Base-by-base conservation (phyloP, 2,888 invertebrate species). In the Zele albiditarsus region DNA sequence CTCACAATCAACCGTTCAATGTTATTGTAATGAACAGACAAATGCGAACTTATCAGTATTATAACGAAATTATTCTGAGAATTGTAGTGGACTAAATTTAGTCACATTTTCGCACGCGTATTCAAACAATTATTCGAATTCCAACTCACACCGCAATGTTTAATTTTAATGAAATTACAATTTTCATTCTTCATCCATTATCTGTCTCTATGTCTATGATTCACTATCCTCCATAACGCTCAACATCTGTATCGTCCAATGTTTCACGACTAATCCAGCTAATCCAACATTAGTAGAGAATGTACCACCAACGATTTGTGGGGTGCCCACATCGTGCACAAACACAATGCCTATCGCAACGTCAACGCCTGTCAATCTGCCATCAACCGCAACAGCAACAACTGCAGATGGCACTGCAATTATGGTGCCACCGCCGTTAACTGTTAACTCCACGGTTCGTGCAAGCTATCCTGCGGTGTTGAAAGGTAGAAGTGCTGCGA, bases 401-500 rank as follows among this genome's bases (percentile, higher is more conserved):
- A 89, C 79, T 81, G 46, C 80, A 79, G 67, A 78, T 70, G 78
- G 77, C 14, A 65, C 31, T 31, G 71, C 70, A 0, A 73, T 77
- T 10, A 31, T 78, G 49, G 67, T 69, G 28, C 79, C 78, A 62
- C 79, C 80, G 0, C 79, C 79, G 0, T 31, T 80, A 6, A 71
- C 77, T 16, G 75, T 75, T 12, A 76, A 71, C 49, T 65, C 71
- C 0, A 53, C 71, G 42, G 62, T 77, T 49, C 73, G 77, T 28
- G 70, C 76, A 1, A 92, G 92, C 72, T 95, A 95, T 89, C 95
- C 95, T 68, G 94, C 94, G 68, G 93, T 95, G 69, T 90, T 95
- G 85, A 95, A 94, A 89, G 94, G 94, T 84, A 88, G 92, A 69
- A 86, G 82, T 78, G 82, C 83, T 71, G 89, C 88, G 75, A 89